phyloP scores from a whole-genome alignment of 2,113 vertebrate genomes.

The Loxodonta africana region DNA sequence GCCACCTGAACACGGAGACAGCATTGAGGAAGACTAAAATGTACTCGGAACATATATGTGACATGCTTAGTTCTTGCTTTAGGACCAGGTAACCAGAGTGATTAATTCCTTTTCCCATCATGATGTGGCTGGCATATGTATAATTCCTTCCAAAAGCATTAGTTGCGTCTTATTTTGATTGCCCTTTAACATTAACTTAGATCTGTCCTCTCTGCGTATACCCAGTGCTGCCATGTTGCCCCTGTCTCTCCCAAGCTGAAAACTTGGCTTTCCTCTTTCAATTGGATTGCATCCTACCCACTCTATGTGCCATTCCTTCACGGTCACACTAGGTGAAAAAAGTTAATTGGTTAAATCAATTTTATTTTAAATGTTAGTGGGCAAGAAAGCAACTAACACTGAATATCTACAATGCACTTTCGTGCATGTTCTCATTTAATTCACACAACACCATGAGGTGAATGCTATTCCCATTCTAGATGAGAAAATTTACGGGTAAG shows the following conservation, averaged over 20 bases:
- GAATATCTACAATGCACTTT: neutral
- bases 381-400: neutral
- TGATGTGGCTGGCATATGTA: neutral
- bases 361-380: conserved; percentile 44
- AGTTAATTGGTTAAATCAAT: neutral
- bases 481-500: conserved; percentile 23
- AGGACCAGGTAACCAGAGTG: neutral
- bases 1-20: neutral
- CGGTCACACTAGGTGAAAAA: neutral
- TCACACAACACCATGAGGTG: neutral
- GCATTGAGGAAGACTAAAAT: neutral
- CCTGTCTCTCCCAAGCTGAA: neutral
- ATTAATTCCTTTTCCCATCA: conserved; percentile 43
- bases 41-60: neutral
- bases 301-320: conserved; percentile 3
- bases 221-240: neutral
- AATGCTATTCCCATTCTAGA: conserved; percentile 1
- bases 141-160: conserved; percentile 37
- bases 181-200: neutral
- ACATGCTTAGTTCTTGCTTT: conserved; percentile 40
- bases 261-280: neutral
- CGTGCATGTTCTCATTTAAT: neutral
- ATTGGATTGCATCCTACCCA: neutral
- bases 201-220: neutral
- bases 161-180: conserved; percentile 14